Conservation (phyloP, 2,888 invertebrate genomes). For the Drosophila falleni region DNA sequence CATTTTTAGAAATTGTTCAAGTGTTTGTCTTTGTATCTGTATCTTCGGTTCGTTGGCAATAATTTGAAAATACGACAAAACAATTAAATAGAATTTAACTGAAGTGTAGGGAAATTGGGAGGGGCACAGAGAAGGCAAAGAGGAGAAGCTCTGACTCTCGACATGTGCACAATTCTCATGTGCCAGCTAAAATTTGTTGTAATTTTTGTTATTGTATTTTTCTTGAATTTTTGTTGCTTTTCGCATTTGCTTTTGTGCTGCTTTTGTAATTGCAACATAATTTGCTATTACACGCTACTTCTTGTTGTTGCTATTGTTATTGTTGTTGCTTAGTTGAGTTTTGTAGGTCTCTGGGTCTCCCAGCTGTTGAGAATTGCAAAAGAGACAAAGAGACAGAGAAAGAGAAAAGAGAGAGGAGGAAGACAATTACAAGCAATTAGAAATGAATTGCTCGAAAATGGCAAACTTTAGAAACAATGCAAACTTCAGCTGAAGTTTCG, state of each 20-base stretch:
- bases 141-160: constrained; percentile 6
- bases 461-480: constrained; percentile 64
- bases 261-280: constrained; percentile 81
- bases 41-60: constrained; percentile 16
- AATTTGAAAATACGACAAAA: constrained; percentile 56
- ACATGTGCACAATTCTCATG: constrained; percentile 66
- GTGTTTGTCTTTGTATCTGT: constrained; percentile 22
- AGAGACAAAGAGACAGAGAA: constrained; percentile 12
- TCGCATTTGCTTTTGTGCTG: constrained; percentile 68
- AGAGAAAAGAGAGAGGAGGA: background rate
- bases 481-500: constrained; percentile 56
- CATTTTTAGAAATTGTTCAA: constrained; percentile 21
- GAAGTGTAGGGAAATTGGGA: constrained; percentile 20
- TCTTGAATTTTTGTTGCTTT: constrained; percentile 45
- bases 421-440: constrained; percentile 79
- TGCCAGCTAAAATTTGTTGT: constrained; percentile 43
- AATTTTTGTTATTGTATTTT: constrained; percentile 14
- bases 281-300: constrained; percentile 76
- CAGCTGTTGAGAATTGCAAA: constrained; percentile 65
- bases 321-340: constrained; percentile 54
- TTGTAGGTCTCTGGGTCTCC: constrained; percentile 77
- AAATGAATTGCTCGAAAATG: constrained; percentile 74
- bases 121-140: background rate
- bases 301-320: constrained; percentile 37
- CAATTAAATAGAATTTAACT: constrained; percentile 57